These are phyloP conservation scores for Smittia sp. DNA, from an alignment of 2,888 invertebrate genomes.

Conservation along the genomic window DNA sequence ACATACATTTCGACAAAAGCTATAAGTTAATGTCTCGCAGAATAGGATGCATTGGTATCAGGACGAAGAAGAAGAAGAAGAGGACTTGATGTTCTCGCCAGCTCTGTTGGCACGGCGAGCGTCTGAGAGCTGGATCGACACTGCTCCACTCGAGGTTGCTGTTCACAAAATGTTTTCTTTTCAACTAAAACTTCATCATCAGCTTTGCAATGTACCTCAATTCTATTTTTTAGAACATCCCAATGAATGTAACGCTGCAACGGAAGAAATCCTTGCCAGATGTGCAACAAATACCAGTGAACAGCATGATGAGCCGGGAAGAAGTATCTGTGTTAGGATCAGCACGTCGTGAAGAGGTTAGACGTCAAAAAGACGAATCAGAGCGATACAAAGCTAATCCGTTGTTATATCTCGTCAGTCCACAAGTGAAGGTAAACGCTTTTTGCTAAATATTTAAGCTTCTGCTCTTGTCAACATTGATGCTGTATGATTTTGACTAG, in stretches of 20 bases:
- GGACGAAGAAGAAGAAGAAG: conserved; percentile 77
- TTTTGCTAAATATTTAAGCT: too few relatives aligned
- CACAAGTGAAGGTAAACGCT: conserved; percentile 89
- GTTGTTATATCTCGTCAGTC: conserved; percentile 92
- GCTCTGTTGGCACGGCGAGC: conserved; percentile 82
- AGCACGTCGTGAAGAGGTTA: conserved; percentile 89
- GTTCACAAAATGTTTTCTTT: neutral
- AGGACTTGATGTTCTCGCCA: conserved; percentile 82
- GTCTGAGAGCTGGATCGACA: conserved; percentile 86
- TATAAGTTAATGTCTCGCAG: neutral
- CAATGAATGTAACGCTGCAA: conserved; percentile 75
- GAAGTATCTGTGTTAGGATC: conserved; percentile 93
- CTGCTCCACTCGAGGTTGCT: conserved; percentile 80
- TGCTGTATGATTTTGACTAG: neutral
- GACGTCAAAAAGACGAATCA: conserved; percentile 84
- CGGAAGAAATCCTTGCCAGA: conserved; percentile 97
- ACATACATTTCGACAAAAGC: neutral
- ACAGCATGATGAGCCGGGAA: conserved; percentile 86
- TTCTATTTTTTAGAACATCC: conserved; percentile 64
- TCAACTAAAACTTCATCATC: neutral
- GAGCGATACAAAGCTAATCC: conserved; percentile 93
- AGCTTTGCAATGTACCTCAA: neutral
- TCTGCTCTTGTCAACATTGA: too few relatives aligned
- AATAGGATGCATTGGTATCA: conserved; percentile 70
- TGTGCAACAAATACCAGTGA: conserved; percentile 78